These are phyloP conservation scores for Leucophora obtusa DNA, from an alignment of 2,888 invertebrate species.

Conservation along the genomic window DNA sequence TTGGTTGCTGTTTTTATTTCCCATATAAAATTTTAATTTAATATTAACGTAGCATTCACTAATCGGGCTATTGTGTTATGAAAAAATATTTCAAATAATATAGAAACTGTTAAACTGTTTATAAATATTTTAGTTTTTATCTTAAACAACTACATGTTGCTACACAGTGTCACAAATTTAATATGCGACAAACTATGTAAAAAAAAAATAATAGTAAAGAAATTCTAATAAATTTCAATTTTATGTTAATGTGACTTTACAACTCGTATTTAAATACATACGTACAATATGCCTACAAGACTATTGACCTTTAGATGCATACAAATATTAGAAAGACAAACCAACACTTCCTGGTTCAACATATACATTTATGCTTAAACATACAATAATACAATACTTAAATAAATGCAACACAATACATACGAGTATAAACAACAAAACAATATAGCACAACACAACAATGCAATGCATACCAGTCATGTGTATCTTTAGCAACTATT, in stretches of 20 bases:
- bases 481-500: neutral
- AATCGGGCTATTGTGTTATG: no score
- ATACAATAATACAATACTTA: no score
- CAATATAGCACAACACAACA: neutral
- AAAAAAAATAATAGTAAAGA: neutral
- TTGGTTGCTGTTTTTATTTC: no score
- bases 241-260: conserved; percentile 25
- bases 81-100: no score
- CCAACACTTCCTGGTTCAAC: conserved; percentile 56
- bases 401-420: neutral
- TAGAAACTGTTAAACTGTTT: no score
- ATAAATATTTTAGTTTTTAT: no score
- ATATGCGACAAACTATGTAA: neutral
- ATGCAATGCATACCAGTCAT: neutral
- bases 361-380: neutral
- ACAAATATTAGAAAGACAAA: conserved; percentile 49
- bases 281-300: conserved; percentile 51
- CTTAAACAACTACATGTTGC: neutral
- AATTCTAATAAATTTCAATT: conserved; percentile 51
- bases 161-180: neutral
- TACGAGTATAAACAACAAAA: neutral
- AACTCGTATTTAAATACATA: conserved; percentile 13
- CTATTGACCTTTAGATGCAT: conserved; percentile 61
- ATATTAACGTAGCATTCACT: no score
- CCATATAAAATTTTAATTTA: no score